Evolutionary conservation across 2,797 vertebrate species (phyloP), one percentile per base, ranked within the genome.

Genomic region (Melanotaenia boesemani): DNA sequence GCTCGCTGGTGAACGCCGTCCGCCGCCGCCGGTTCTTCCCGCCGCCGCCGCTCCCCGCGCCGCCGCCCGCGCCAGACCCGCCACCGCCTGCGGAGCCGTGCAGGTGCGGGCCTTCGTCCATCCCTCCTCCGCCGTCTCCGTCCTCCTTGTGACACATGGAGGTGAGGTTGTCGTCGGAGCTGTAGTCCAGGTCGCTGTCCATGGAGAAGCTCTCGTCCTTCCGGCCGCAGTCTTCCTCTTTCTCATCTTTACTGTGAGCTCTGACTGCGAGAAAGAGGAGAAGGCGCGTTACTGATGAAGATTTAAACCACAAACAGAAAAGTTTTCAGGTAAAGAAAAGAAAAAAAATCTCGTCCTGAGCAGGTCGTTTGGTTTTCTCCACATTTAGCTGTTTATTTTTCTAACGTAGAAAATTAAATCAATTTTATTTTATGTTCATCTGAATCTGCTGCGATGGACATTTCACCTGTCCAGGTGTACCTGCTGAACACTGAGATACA

Each of bases 141-240:
- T 96, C 93, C 44, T 98, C 97, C 80, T 97, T 96, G 73, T 96
- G 96, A 76, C 96, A 93, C 88, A 95, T 89, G 12, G 95, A 89
- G 0, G 96, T 79, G 62, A 96, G 92, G 92, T 98, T 98, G 86
- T 99, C 98, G 44, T 99, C 98, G 0, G 98, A 99, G 93, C 98
- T 99, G 88, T 99, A 99, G 93, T 99, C 98, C 76, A 98, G 87
- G 84, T 99, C 98, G 77, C 97, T 98, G 96, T 99, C 98, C 96
- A 98, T 95, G 67, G 96, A 97, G 94, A 96, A 98, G 60, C 93
- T 96, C 84, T 98, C 97, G 20, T 99, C 97, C 74, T 96, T 98
- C 74, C 96, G 92, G 79, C 92, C 94, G 10, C 93, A 86, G 0
- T 98, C 97, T 20, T 98, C 97, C 18, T 98, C 97, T 62, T 96